Conservation (phyloP, 2,888 invertebrate genomes). For the Trachelus iudaicus region DNA sequence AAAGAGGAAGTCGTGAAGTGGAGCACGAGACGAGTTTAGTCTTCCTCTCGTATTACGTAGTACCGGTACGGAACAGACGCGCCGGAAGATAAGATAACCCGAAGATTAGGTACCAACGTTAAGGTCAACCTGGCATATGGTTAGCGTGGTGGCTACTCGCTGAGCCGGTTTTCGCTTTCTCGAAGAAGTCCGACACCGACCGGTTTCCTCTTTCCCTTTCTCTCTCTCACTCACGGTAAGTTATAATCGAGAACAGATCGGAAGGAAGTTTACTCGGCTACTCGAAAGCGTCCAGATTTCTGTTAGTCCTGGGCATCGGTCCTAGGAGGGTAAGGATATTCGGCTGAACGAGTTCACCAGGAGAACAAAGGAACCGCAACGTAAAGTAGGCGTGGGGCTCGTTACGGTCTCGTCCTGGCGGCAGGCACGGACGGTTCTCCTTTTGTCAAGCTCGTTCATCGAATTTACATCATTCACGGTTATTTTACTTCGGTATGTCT, state of each 20-base stretch:
- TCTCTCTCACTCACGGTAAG: not conserved
- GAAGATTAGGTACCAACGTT: conserved; percentile 32
- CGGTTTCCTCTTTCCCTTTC: not conserved
- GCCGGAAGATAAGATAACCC: conserved; percentile 52
- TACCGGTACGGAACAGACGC: conserved; percentile 42
- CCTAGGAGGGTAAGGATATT: conserved; percentile 27
- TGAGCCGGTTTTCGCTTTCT: not conserved
- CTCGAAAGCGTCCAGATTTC: conserved; percentile 19
- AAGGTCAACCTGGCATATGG: conserved; percentile 52
- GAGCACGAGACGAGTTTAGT: conserved; percentile 38
- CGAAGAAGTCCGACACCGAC: not conserved
- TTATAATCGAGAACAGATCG: conserved; percentile 26
- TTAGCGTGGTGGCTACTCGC: conserved; percentile 30
- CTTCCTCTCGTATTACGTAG: conserved; percentile 50
- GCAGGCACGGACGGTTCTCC: not conserved
- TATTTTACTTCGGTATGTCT: conserved; percentile 20
- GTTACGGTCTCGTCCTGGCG: not conserved
- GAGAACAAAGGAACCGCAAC: not conserved
- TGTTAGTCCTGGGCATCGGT: conserved; percentile 15
- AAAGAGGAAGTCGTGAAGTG: not conserved
- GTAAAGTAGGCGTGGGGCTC: not conserved
- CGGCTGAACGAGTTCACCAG: not conserved
- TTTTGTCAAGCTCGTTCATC: conserved; percentile 23
- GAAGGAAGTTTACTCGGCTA: conserved; percentile 44
- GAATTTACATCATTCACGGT: conserved; percentile 33